Percentiles rank a stretch among this genome's conserved stretches.
Conservation (phyloP, 2,113 vertebrate genomes). For the Lutjanus erythropterus region DNA sequence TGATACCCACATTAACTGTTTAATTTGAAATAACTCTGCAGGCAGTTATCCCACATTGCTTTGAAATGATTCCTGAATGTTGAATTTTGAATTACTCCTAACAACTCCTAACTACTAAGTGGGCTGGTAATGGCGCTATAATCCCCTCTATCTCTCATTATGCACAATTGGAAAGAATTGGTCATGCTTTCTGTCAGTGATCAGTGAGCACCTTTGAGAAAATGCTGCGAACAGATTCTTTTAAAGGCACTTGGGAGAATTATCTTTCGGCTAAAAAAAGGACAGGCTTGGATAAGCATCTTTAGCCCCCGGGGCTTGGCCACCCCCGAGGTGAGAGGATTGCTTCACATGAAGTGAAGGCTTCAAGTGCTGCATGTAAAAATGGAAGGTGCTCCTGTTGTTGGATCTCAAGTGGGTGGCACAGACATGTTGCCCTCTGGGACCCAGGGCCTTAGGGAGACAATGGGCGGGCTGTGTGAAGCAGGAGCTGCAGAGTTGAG, state of each 20-base stretch:
- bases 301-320: constrained; percentile 69
- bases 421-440: constrained; percentile 73
- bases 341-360: constrained; percentile 74
- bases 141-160: constrained; percentile 61
- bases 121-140: constrained; percentile 68
- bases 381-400: constrained; percentile 85
- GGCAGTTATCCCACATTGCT: constrained; percentile 55
- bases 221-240: constrained; percentile 71
- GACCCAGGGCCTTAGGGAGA: constrained; percentile 66
- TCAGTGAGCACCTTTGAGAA: constrained; percentile 70
- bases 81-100: constrained; percentile 72
- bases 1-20: constrained; percentile 58
- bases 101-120: constrained; percentile 55
- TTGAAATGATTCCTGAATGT: constrained; percentile 64
- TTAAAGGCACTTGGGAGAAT: constrained; percentile 73
- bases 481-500: constrained; percentile 52
- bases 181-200: constrained; percentile 66
- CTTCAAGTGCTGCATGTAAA: constrained; percentile 84
- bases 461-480: constrained; percentile 76
- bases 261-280: constrained; percentile 83
- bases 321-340: constrained; percentile 80
- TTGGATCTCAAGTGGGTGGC: constrained; percentile 83
- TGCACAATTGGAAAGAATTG: constrained; percentile 60
- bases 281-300: constrained; percentile 80
- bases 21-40: constrained; percentile 65